phyloP scores from a whole-genome alignment of 2,888 invertebrate species.

The Prenolepis imparis region DNA sequence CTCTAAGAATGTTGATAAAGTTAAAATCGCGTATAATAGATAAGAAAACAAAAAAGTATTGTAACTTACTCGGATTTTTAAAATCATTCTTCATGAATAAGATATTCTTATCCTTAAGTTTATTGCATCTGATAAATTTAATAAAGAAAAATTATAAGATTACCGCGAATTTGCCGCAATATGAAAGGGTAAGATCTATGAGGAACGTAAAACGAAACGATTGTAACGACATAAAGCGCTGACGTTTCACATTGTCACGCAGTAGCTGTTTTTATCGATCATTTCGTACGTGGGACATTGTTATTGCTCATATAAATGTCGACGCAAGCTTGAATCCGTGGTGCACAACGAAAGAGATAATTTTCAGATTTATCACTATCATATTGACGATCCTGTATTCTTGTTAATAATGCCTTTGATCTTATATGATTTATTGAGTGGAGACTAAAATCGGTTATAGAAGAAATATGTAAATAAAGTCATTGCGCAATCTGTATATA shows the following conservation, averaged over 20 bases:
- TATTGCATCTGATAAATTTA: not conserved
- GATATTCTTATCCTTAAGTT: not conserved
- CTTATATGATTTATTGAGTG: not conserved
- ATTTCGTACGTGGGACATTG: slow-evolving; percentile 70
- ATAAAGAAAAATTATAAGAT: not conserved
- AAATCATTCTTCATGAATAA: not conserved
- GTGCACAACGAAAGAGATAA: slow-evolving; percentile 54
- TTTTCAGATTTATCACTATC: slow-evolving; percentile 55
- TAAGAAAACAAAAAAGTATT: not conserved
- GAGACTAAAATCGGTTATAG: not conserved
- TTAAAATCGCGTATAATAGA: not conserved
- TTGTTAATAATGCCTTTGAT: slow-evolving; percentile 36
- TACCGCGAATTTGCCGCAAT: slow-evolving; percentile 18
- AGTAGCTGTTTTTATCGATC: slow-evolving; percentile 78
- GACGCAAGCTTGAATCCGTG: slow-evolving; percentile 62
- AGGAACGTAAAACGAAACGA: slow-evolving; percentile 67
- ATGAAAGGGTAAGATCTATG: slow-evolving; percentile 64
- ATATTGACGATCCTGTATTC: not conserved
- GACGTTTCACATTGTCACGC: slow-evolving; percentile 77
- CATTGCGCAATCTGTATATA: not conserved
- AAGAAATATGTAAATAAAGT: not conserved
- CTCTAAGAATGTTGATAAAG: not conserved
- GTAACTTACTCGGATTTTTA: not conserved
- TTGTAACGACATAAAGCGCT: slow-evolving; percentile 79
- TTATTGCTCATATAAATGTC: slow-evolving; percentile 76